Evolutionary conservation across 2,888 invertebrate species (phyloP).

Genomic region (Mythimna pallens): DNA sequence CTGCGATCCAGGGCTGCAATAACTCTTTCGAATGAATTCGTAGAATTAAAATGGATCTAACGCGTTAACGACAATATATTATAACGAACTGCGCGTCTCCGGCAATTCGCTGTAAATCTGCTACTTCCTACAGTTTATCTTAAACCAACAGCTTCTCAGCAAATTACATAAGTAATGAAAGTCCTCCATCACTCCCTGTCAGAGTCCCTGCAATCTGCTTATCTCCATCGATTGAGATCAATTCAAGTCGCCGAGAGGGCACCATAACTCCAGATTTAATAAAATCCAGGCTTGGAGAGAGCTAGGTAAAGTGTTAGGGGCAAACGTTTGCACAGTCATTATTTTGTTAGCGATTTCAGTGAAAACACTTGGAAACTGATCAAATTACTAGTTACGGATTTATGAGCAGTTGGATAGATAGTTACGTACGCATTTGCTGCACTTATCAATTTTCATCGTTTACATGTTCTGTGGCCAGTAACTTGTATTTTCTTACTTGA

Average conservation of each 20-base stretch:
- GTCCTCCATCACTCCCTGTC: slow-evolving; percentile 68
- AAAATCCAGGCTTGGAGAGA: slow-evolving; percentile 81
- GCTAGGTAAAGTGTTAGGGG: slow-evolving; percentile 83
- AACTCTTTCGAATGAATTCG: too few species aligned
- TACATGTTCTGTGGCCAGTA: slow-evolving; percentile 64
- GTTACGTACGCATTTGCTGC: slow-evolving; percentile 72
- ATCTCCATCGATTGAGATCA: slow-evolving; percentile 77
- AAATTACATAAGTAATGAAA: slow-evolving; percentile 59
- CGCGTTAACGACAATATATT: neutral
- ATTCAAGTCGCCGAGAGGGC: slow-evolving; percentile 79
- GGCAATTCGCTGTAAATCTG: slow-evolving; percentile 32
- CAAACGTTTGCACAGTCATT: slow-evolving; percentile 78
- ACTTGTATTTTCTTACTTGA: slow-evolving; percentile 63
- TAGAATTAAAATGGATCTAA: slow-evolving; percentile 1
- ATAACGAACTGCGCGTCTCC: slow-evolving; percentile 16
- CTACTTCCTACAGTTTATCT: slow-evolving; percentile 38
- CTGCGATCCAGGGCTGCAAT: too few species aligned
- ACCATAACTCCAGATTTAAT: slow-evolving; percentile 85
- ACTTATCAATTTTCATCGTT: slow-evolving; percentile 73
- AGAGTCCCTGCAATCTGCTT: slow-evolving; percentile 68
- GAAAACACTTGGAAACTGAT: slow-evolving; percentile 84
- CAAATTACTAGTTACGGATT: slow-evolving; percentile 82
- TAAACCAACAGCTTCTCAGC: slow-evolving; percentile 53
- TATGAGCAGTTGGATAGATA: slow-evolving; percentile 72
- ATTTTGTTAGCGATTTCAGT: slow-evolving; percentile 85